Evolutionary conservation across 2,113 vertebrate species (phyloP).

Genomic region (Centropus unirufus): DNA sequence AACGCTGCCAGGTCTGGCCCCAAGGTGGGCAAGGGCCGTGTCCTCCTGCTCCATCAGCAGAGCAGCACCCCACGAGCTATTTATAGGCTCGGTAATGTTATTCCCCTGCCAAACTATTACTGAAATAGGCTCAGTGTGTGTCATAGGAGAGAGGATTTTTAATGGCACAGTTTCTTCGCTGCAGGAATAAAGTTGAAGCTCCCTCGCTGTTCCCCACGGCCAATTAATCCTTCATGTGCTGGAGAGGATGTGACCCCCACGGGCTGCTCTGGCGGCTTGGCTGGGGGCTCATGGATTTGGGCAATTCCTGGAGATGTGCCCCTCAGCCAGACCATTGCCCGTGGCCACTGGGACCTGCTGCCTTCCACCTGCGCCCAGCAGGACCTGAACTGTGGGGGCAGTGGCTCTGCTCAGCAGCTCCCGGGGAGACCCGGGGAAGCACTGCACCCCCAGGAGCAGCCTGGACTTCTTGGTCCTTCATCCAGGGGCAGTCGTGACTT

Average conservation of each 20-base stretch:
- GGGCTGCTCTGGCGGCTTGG: fast-evolving
- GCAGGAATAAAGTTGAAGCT: neutral
- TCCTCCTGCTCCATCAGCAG: slow-evolving; percentile 2
- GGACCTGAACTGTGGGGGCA: neutral
- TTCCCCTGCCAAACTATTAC: slow-evolving; percentile 61
- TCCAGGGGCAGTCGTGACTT: fast-evolving
- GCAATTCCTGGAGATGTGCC: neutral
- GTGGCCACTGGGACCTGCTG: neutral
- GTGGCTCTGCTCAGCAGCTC: neutral
- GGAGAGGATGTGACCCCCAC: neutral
- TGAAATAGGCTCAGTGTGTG: slow-evolving; percentile 62
- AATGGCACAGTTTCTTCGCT: slow-evolving; percentile 44
- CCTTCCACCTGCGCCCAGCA: neutral
- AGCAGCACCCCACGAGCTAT: slow-evolving; percentile 46
- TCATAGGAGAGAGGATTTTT: slow-evolving; percentile 56
- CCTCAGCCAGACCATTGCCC: fast-evolving
- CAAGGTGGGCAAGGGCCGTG: neutral
- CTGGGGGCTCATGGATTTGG: fast-evolving
- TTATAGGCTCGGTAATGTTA: slow-evolving; percentile 56
- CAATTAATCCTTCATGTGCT: neutral
- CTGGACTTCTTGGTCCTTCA: too few relatives aligned
- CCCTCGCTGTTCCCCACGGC: neutral
- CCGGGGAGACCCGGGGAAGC: neutral
- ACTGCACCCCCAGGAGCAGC: neutral
- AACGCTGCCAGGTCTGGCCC: neutral